A percentile compares a stretch with the other conserved stretches of the same genome.
phyloP scores from a whole-genome alignment of 2,113 vertebrate species.

The Scophthalmus maximus region DNA sequence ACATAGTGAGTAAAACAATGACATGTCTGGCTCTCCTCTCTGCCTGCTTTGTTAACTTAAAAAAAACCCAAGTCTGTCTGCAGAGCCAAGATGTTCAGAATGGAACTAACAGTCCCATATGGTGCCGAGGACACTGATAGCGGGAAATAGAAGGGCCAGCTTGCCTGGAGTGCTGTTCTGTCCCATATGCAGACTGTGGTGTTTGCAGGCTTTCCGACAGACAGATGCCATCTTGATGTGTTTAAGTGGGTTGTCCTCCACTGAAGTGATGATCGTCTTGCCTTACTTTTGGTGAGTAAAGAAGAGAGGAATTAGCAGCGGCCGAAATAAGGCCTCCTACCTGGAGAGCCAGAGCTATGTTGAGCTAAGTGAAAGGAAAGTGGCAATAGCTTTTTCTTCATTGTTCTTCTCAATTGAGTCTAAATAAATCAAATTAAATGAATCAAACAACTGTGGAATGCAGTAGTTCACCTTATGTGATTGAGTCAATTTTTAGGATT shows the following conservation, averaged over 20 bases:
- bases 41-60: constrained; percentile 26
- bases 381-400: too few relatives aligned
- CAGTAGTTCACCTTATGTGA: too few relatives aligned
- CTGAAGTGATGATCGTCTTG: constrained; percentile 26
- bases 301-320: background rate
- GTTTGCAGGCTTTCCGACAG: constrained; percentile 44
- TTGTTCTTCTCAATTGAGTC: too few relatives aligned
- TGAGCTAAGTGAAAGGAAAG: too few relatives aligned
- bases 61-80: constrained; percentile 37
- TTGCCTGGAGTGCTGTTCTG: constrained; percentile 59
- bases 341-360: constrained; percentile 16
- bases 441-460: too few relatives aligned
- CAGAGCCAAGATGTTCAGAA: constrained; percentile 51
- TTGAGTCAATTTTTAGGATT: too few relatives aligned
- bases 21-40: background rate
- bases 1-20: constrained; percentile 1
- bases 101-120: constrained; percentile 74
- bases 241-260: constrained; percentile 52
- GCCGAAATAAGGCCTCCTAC: constrained; percentile 19
- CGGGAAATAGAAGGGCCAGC: constrained; percentile 59
- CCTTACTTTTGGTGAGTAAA: constrained; percentile 16
- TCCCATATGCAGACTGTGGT: constrained; percentile 52
- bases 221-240: constrained; percentile 68
- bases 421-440: too few relatives aligned
- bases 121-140: constrained; percentile 61